Evolutionary conservation across 2,888 invertebrate species (phyloP).

Genomic region (Polydrusus tereticollis): DNA sequence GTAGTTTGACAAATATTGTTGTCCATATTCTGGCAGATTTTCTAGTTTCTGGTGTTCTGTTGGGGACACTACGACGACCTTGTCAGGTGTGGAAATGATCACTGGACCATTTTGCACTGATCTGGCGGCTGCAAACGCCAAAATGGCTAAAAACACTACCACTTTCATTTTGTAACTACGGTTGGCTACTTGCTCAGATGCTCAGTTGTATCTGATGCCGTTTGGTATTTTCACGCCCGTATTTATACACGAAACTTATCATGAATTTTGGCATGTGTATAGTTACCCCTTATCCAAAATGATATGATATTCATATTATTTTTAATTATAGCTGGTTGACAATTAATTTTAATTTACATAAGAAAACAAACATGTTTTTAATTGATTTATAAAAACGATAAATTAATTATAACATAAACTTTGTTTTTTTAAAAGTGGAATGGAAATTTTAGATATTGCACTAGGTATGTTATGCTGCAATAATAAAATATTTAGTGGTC

Average conservation of each 20-base stretch:
- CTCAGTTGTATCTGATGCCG: constrained; percentile 33
- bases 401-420: constrained; percentile 1
- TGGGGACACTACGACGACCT: neutral
- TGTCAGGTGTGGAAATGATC: constrained; percentile 6
- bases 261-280: neutral
- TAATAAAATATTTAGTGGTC: too few relatives aligned
- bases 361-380: constrained; percentile 35
- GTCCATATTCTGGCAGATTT: neutral
- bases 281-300: constrained; percentile 32
- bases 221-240: constrained; percentile 6
- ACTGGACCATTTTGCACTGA: neutral
- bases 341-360: constrained; percentile 2
- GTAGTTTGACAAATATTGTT: neutral
- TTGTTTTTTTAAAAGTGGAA: constrained; percentile 26
- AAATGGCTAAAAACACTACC: constrained; percentile 30
- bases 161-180: constrained; percentile 33
- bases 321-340: neutral
- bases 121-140: constrained; percentile 36
- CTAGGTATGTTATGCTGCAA: neutral
- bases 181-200: constrained; percentile 15
- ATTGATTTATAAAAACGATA: constrained; percentile 28
- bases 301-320: too few relatives aligned
- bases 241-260: constrained; percentile 39
- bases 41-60: neutral
- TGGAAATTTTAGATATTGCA: constrained; percentile 10